These are phyloP conservation scores for Heliocidaris erythrogramma DNA, from an alignment of 35 echinoderm and acorn worm genomes.

Conservation along the genomic window DNA sequence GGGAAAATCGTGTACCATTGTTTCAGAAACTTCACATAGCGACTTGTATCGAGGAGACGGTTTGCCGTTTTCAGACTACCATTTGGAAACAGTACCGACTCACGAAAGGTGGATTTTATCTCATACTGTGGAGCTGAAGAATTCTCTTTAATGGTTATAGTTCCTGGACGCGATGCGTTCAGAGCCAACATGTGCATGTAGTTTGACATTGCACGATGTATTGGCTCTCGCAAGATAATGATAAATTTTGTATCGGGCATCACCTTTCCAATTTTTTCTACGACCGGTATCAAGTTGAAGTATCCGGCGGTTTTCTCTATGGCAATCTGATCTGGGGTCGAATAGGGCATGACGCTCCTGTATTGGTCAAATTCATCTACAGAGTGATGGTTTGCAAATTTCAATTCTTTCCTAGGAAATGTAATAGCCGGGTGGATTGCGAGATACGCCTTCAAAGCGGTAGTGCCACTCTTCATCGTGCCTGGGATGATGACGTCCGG, in stretches of 20 bases:
- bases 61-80: slow-evolving; percentile 52
- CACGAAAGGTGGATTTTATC: slow-evolving; percentile 53
- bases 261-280: neutral
- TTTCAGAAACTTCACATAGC: slow-evolving; percentile 50
- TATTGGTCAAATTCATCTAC: neutral
- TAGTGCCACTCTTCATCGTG: neutral
- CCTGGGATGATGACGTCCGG: slow-evolving; percentile 1
- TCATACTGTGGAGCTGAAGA: slow-evolving; percentile 47
- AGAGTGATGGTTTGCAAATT: neutral
- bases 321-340: neutral
- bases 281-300: neutral
- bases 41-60: slow-evolving; percentile 45
- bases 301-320: neutral
- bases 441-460: neutral
- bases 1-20: slow-evolving; percentile 57
- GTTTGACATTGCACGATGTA: slow-evolving; percentile 24
- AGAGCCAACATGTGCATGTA: neutral
- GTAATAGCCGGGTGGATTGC: neutral
- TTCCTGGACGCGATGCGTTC: neutral
- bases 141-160: too few relatives aligned
- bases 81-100: slow-evolving; percentile 61
- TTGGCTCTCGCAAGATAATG: neutral
- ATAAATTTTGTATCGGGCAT: neutral
- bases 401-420: neutral
- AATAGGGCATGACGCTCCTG: neutral